These are phyloP conservation scores for Chloropsis cyanopogon DNA, from an alignment of 2,113 vertebrate genomes.

Conservation along the genomic window DNA sequence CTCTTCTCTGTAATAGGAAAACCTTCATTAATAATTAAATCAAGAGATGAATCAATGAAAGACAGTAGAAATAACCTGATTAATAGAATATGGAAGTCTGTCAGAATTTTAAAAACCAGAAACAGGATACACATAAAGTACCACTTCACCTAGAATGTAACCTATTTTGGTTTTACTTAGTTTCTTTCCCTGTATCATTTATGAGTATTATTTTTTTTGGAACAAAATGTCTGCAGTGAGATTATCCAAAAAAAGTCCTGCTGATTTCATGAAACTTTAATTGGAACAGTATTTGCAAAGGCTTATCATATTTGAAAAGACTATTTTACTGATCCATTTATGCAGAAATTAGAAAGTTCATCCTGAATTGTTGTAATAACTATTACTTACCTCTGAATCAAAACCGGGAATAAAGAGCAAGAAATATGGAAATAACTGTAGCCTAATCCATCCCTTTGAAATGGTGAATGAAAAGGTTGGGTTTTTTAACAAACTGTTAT, in stretches of 20 bases:
- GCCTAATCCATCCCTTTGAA: constrained; percentile 16
- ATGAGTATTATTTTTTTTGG: neutral
- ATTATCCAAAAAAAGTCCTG: neutral
- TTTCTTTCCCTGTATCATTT: constrained; percentile 4
- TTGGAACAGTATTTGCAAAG: constrained; percentile 36
- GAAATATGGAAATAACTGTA: constrained; percentile 29
- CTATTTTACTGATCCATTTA: neutral
- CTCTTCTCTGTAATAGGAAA: neutral
- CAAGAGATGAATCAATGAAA: constrained; percentile 35
- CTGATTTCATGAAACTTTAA: constrained; percentile 53
- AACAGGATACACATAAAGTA: neutral
- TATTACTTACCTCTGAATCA: constrained; percentile 37
- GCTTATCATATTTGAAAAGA: constrained; percentile 4
- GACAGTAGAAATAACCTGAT: constrained; percentile 22
- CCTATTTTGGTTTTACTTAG: neutral
- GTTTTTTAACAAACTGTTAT: neutral
- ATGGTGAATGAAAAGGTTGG: neutral
- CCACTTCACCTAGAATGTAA: neutral
- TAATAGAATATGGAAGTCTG: constrained; percentile 29
- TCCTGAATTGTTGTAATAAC: constrained; percentile 39
- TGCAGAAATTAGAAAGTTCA: constrained; percentile 48
- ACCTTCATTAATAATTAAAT: constrained; percentile 51
- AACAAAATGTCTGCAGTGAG: constrained; percentile 7
- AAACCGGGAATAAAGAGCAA: constrained; percentile 3
- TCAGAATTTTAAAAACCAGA: neutral